Base-by-base conservation (phyloP, 2,113 vertebrate species). In the Dolichotis patagonum region DNA sequence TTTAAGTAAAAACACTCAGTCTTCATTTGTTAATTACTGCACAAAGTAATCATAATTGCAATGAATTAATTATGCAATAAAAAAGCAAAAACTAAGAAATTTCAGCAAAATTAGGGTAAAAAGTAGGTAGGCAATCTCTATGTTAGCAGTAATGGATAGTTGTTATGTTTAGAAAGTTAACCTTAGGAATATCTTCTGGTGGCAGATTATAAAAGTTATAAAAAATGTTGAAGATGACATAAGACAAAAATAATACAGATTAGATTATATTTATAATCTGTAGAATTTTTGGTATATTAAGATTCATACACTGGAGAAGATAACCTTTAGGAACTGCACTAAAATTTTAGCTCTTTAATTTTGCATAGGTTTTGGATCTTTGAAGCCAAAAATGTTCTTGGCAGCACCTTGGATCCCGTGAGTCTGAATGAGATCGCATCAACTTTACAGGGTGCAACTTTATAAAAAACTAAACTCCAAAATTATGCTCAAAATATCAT, bases 201-300 rank as follows among this genome's bases (percentile, higher is more conserved):
- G 81, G 12, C 3, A 84, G 86, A 63, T 54, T 63, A 77, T 67
- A 71, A 54, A 84, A 77, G 73, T 19, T 56, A 83, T 38, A 90
- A 90, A 89, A 78, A 78, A 30, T 82, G 58, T 81, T n/a, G 2
- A 7, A 83, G 56, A 41, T 77, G 71, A 87, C 1, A 60, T 3
- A 78, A 92, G 46, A 67, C 32, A 93, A 71, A 92, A 88, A n/a
- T 85, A 69, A 85, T 65, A 80, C 22, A 90, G 13, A 82, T 75
- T 35, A 69, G 17, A 85, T 77, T 92, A 28, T 56, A 71, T 77
- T 41, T 85, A 54, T 81, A 65, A 91, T 13, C 16, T 67, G 32
- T 54, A 83, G 24, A 83, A 43, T 89, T 90, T 63, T 75, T 88
- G 49, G 7, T 52, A 77, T 19, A 19, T 56, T 67, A 92, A 46